Conservation (phyloP, 53 echinoderm and acorn worm species). For the Mesocentrotus franciscanus region DNA sequence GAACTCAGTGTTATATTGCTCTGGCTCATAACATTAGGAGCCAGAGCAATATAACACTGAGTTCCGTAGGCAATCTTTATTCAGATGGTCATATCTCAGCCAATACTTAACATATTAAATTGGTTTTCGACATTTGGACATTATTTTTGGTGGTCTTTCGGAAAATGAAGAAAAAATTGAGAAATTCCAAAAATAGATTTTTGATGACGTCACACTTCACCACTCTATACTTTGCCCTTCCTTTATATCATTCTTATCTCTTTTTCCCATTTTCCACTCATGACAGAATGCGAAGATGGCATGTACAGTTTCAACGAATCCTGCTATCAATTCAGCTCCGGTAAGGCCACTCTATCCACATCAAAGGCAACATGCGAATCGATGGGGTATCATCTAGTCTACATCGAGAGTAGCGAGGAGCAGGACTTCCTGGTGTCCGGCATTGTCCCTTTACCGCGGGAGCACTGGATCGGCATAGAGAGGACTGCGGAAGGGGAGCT, state of each 20-base stretch:
- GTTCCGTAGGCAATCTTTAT: too few relatives aligned
- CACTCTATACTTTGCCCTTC: not conserved
- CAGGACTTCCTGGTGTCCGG: not conserved
- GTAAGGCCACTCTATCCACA: too few relatives aligned
- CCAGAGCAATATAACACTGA: too few relatives aligned
- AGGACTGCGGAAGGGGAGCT: not conserved
- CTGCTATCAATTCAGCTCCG: not conserved
- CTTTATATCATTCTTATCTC: not conserved
- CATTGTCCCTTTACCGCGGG: not conserved
- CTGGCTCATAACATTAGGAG: too few relatives aligned
- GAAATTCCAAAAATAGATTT: too few relatives aligned
- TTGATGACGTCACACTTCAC: too few relatives aligned
- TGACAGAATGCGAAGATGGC: not conserved
- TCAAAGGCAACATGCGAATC: not conserved
- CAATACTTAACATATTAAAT: not conserved
- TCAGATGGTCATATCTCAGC: too few relatives aligned
- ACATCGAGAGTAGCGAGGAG: not conserved
- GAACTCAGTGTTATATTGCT: too few relatives aligned
- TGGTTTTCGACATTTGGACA: not conserved
- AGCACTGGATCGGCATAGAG: not conserved
- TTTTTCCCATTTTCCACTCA: too few relatives aligned
- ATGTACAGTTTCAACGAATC: not conserved
- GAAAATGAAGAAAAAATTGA: not conserved
- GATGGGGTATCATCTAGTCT: not conserved
- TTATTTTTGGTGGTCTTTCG: not conserved